Base-by-base conservation (phyloP, 2,888 invertebrate species). In the Diadromus collaris region DNA sequence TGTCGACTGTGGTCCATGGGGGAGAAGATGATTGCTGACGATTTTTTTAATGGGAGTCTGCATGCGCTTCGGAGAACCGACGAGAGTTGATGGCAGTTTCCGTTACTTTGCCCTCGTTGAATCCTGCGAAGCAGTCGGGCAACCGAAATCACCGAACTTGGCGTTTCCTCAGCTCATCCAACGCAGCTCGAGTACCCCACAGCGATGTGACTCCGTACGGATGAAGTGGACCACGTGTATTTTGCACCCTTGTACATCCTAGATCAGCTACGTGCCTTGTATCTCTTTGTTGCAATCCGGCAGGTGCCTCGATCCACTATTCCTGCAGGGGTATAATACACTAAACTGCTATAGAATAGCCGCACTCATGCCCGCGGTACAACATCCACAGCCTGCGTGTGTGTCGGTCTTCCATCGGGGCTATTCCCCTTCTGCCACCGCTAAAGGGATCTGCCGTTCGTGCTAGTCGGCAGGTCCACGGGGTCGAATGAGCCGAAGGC, bases 401-500 rank as follows among this genome's bases (percentile, higher is more conserved):
- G 24, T 48, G 27, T 32, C 34, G 13, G 51, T 34, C 34, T 27
- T 19, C 60, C 13, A 63, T 44, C 46, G 41, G 27, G 10, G 34
- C 21, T 9, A 46, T 46, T 44, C 60, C 34, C n/a, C 60, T 46
- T 34, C 34, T 6, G 21, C 34, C 21, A 9, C 13, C 21, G 34
- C 32, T 60, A 61, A 46, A 67, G 63, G 65, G 63, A 34, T 34
- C 34, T 4, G 19, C 21, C 21, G 34, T 34, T 19, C 60, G 19
- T 60, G 60, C 29, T 1, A 29, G 27, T 16, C 27, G 16, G 56
- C 74, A 34, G 41, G 75, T 56, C 76, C 71, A 79, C 79, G 75
- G 79, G 80, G 79, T 38, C 79, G 70, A 79, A 76, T 70, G 79
- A 74, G 76, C 73, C 78, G 76, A 81, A 84, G 86, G 86, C 86